Conservation (phyloP, 2,797 vertebrate genomes). For the Micropoecilia bifurca region DNA sequence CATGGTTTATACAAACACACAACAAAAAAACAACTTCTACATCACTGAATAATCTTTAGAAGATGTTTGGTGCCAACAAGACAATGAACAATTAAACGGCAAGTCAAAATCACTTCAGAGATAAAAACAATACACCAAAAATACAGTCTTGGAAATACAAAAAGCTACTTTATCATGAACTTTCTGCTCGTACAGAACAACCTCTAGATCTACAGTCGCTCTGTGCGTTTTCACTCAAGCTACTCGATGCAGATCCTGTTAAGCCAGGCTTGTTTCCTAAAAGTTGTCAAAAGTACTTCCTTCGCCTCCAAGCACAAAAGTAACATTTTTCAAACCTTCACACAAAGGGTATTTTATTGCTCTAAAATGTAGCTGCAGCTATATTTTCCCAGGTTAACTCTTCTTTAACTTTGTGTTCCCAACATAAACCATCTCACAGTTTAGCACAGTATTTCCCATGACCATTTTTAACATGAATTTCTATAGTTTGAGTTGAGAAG, state of each 20-base stretch:
- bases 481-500: not conserved
- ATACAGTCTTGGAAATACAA: not conserved
- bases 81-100: not conserved
- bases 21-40: not conserved
- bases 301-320: not conserved
- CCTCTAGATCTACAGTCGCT: not conserved
- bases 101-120: not conserved
- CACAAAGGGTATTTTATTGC: not conserved
- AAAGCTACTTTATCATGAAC: not conserved
- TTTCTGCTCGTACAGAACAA: not conserved
- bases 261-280: constrained; percentile 1
- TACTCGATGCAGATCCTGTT: not conserved
- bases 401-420: constrained; percentile 1
- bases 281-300: constrained; percentile 4
- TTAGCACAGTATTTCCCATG: not conserved
- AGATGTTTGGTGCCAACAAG: not conserved
- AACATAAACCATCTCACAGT: not conserved
- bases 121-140: not conserved
- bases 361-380: not conserved
- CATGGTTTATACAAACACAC: not conserved
- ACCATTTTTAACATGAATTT: constrained; percentile 11
- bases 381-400: not conserved
- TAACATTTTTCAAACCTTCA: constrained; percentile 5
- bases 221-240: not conserved
- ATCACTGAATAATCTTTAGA: not conserved